A percentile compares a stretch with the other conserved stretches of the same genome.
These are phyloP conservation scores for Melanostigma gelatinosum DNA, from an alignment of 2,113 vertebrate species.

Conservation along the genomic window DNA sequence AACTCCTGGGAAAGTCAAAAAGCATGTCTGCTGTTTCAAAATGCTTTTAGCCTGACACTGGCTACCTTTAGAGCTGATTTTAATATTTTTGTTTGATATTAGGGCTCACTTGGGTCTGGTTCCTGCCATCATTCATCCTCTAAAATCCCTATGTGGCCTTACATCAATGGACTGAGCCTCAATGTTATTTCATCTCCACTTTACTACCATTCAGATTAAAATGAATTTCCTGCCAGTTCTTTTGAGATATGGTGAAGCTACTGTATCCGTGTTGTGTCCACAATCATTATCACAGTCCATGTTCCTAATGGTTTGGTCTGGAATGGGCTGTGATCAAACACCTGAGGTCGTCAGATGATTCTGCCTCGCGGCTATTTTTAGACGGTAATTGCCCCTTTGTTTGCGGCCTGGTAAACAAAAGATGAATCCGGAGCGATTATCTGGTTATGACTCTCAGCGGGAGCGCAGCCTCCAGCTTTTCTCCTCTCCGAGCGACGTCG, in stretches of 20 bases:
- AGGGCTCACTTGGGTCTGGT: constrained; percentile 4
- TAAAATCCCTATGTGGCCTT: constrained; percentile 1
- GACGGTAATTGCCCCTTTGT: constrained; percentile 76
- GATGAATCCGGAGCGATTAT: constrained; percentile 71
- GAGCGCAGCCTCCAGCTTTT: constrained; percentile 54
- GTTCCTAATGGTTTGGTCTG: constrained; percentile 26
- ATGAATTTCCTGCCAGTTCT: background rate
- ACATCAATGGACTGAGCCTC: background rate
- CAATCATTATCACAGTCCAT: background rate
- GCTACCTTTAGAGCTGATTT: constrained; percentile 24
- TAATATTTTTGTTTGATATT: constrained; percentile 41
- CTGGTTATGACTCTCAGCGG: constrained; percentile 66
- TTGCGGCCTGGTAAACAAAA: constrained; percentile 74
- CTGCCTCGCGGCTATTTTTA: constrained; percentile 75
- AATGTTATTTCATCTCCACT: background rate
- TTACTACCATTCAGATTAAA: background rate
- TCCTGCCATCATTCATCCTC: constrained; percentile 4
- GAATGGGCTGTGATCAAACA: constrained; percentile 63
- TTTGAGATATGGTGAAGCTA: background rate
- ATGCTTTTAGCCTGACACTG: constrained; percentile 27
- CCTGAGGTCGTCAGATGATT: constrained; percentile 73
- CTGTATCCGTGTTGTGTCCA: constrained; percentile 1
- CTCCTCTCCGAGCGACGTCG: constrained; percentile 37
- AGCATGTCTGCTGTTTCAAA: constrained; percentile 10
- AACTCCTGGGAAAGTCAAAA: constrained; percentile 21